These are phyloP conservation scores for Hydrotaea diabolus DNA, from an alignment of 2,888 invertebrate genomes.

Conservation along the genomic window DNA sequence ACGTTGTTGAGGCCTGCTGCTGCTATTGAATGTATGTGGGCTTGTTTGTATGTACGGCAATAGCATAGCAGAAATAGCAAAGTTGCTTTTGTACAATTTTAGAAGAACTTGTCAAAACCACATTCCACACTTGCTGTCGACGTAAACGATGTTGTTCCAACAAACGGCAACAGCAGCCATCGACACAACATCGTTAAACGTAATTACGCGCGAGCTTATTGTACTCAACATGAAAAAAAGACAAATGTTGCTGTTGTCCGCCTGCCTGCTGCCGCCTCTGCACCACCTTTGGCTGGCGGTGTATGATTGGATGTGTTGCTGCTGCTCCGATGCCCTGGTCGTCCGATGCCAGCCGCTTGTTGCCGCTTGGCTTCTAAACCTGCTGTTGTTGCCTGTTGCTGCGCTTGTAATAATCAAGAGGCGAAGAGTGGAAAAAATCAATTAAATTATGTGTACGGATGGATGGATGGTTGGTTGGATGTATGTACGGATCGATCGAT, in stretches of 20 bases:
- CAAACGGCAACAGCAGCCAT: conserved; percentile 42
- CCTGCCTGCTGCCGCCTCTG: conserved; percentile 6
- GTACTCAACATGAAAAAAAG: conserved; percentile 39
- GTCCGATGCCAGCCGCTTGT: conserved; percentile 9
- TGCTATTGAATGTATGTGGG: not conserved
- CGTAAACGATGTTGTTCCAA: conserved; percentile 56
- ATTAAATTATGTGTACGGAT: conserved; percentile 17
- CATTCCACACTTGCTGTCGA: conserved; percentile 73
- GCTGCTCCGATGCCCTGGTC: conserved; percentile 15
- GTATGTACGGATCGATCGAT: not conserved
- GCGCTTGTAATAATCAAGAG: not conserved
- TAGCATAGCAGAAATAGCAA: conserved; percentile 67
- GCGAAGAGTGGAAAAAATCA: conserved; percentile 11
- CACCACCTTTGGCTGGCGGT: conserved; percentile 25
- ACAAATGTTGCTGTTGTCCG: conserved; percentile 43
- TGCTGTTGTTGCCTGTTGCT: not conserved
- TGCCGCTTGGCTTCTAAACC: not conserved
- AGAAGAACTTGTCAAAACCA: conserved; percentile 80
- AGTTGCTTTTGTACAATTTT: conserved; percentile 78
- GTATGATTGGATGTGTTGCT: conserved; percentile 24
- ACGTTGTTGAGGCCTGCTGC: not conserved
- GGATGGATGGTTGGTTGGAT: too few relatives aligned
- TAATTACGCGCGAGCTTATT: conserved; percentile 62
- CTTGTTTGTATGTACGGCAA: conserved; percentile 15
- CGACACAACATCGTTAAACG: conserved; percentile 52